Evolutionary conservation across 2,797 vertebrate species (phyloP).

Genomic region (Selene dorsalis): DNA sequence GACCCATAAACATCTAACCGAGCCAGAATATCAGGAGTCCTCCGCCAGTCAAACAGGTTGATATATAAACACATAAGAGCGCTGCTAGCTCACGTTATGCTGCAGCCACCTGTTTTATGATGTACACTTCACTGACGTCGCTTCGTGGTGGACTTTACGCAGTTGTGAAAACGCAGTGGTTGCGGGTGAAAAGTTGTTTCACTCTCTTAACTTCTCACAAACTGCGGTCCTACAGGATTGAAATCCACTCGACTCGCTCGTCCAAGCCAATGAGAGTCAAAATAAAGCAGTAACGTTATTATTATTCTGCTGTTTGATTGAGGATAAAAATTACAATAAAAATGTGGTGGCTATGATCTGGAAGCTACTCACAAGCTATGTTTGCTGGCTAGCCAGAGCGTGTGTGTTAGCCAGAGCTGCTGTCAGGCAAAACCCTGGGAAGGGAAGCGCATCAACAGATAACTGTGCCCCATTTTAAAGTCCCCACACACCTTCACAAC

Average conservation of each 20-base stretch:
- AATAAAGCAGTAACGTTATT: accelerated
- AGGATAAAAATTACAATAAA: neutral
- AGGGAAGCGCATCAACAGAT: neutral
- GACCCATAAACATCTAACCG: neutral
- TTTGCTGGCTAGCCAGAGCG: slow-evolving; percentile 44
- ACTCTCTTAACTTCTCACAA: neutral
- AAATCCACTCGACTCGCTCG: accelerated
- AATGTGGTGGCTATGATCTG: slow-evolving; percentile 24
- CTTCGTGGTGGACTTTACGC: neutral
- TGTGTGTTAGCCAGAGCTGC: slow-evolving; percentile 30
- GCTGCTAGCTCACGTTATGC: neutral
- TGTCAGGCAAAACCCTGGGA: slow-evolving; percentile 7
- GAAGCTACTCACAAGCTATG: slow-evolving; percentile 50
- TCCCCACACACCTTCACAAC: neutral
- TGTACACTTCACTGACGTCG: neutral
- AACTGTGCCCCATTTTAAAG: neutral
- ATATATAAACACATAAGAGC: slow-evolving; percentile 2
- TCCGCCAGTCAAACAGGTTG: slow-evolving; percentile 10
- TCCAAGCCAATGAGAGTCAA: too few species aligned
- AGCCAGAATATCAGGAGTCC: neutral
- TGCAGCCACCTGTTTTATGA: slow-evolving; percentile 38
- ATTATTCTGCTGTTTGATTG: too few species aligned
- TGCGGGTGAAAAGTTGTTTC: slow-evolving; percentile 7
- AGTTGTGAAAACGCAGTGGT: slow-evolving; percentile 12
- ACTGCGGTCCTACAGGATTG: neutral